Conservation (phyloP, 2,113 vertebrate genomes). For the Myotis davidii region DNA sequence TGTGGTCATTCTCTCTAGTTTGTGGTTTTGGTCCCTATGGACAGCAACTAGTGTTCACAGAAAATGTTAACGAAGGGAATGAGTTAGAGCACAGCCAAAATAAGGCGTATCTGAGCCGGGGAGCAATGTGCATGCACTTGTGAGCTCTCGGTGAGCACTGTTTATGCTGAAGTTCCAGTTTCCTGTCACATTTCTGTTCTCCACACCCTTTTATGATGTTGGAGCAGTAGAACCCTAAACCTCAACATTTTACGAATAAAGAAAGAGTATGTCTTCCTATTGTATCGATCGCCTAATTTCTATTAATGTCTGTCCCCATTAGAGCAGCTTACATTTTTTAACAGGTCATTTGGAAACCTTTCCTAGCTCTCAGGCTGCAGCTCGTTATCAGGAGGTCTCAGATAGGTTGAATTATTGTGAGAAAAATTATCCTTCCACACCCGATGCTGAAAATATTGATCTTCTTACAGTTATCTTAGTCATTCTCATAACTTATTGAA, state of each 20-base stretch:
- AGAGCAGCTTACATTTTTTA: constrained; percentile 24
- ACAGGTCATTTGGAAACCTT: background rate
- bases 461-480: background rate
- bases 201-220: constrained; percentile 17
- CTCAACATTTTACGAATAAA: background rate
- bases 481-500: background rate
- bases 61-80: constrained; percentile 53
- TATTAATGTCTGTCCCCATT: background rate
- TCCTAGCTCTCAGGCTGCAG: background rate
- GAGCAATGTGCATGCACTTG: background rate
- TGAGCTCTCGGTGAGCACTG: background rate
- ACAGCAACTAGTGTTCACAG: constrained; percentile 40
- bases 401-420: constrained; percentile 4
- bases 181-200: background rate
- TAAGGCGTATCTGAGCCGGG: background rate
- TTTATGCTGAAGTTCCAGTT: background rate
- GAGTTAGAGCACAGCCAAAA: constrained; percentile 23
- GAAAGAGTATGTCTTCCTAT: background rate
- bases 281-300: constrained; percentile 12
- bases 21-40: constrained; percentile 62
- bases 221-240: background rate
- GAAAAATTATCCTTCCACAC: background rate
- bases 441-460: background rate
- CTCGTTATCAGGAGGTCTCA: background rate
- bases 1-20: constrained; percentile 54